Conservation (phyloP, 1,140 invertebrate species). For the Brachionus manjavacas region DNA sequence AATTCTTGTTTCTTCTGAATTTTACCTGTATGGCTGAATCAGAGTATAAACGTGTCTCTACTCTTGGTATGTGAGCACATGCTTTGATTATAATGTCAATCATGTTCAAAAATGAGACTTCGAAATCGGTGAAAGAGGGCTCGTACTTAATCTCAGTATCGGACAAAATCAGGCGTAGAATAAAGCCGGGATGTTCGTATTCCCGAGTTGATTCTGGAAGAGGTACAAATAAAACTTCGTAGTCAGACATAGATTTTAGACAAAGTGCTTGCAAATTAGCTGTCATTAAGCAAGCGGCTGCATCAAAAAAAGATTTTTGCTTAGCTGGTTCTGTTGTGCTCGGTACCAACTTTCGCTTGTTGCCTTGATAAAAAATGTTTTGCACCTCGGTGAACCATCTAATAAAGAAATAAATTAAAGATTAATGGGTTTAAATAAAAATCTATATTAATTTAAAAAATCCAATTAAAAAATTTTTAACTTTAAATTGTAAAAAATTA, state of each 20-base stretch:
- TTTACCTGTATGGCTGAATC: slow-evolving; percentile 45
- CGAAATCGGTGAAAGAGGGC: slow-evolving; percentile 71
- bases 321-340: slow-evolving; percentile 64
- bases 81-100: slow-evolving; percentile 69
- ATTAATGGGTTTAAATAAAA: background rate
- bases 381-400: slow-evolving; percentile 65
- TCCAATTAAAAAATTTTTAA: too few species aligned
- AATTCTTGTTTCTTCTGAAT: too few species aligned
- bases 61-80: slow-evolving; percentile 66
- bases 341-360: slow-evolving; percentile 70
- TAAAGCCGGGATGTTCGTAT: slow-evolving; percentile 60
- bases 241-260: slow-evolving; percentile 73
- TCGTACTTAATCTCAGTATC: slow-evolving; percentile 70
- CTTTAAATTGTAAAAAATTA: too few species aligned
- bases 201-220: slow-evolving; percentile 61
- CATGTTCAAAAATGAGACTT: slow-evolving; percentile 66
- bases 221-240: slow-evolving; percentile 70
- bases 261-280: slow-evolving; percentile 73
- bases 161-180: slow-evolving; percentile 67
- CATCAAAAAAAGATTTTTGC: slow-evolving; percentile 74
- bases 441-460: too few species aligned
- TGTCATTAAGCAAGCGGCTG: slow-evolving; percentile 77
- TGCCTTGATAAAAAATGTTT: slow-evolving; percentile 63
- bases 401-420: background rate
- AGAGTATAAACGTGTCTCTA: slow-evolving; percentile 65